These are phyloP conservation scores for Anarrhichthys ocellatus DNA, from an alignment of 2,113 vertebrate species.

Conservation along the genomic window DNA sequence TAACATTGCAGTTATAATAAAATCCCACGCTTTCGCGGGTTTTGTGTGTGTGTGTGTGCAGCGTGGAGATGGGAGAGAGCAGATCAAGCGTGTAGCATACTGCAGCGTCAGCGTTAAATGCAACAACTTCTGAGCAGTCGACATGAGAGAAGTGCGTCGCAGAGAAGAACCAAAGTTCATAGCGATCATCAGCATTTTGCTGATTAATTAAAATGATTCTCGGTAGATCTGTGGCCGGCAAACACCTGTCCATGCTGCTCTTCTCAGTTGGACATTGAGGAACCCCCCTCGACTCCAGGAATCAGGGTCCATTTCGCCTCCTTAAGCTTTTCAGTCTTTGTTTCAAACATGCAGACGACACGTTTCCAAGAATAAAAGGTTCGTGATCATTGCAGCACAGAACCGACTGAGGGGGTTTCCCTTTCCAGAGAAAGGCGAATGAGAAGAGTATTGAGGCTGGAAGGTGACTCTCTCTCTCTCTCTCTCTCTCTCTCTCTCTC, in stretches of 20 bases:
- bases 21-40: neutral
- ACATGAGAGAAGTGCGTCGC: neutral
- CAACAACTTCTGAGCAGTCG: constrained; percentile 37
- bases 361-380: constrained; percentile 3
- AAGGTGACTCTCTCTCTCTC: constrained; percentile 3
- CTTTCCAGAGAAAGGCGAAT: constrained; percentile 1
- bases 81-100: neutral
- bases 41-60: neutral
- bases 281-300: neutral
- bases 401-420: constrained; percentile 2
- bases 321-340: neutral
- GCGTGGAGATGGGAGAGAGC: neutral
- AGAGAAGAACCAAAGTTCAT: constrained; percentile 18
- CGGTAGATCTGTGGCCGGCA: neutral
- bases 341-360: constrained; percentile 11
- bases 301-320: neutral
- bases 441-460: constrained; percentile 9
- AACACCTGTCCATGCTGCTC: neutral
- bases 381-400: constrained; percentile 27
- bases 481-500: constrained; percentile 37
- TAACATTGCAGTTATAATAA: neutral
- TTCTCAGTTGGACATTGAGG: neutral
- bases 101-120: constrained; percentile 46
- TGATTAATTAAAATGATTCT: neutral
- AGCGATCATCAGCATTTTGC: neutral